Conservation (phyloP, 2,797 vertebrate species). For the Melanotaenia nigrans region DNA sequence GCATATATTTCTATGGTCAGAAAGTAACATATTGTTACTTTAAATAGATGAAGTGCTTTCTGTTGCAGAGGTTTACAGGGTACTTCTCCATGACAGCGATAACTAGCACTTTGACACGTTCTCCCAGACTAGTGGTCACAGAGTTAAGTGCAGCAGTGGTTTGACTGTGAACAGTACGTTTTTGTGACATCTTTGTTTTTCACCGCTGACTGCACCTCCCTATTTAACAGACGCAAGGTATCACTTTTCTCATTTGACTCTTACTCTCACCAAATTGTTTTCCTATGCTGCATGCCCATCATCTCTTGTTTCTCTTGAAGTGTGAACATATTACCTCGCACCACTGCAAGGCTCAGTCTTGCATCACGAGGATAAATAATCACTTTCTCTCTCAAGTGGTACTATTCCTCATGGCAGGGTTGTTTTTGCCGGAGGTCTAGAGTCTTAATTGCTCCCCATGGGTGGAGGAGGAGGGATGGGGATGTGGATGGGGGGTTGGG, state of each 20-base stretch:
- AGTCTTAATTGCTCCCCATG: conserved; percentile 68
- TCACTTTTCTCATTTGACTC: background rate
- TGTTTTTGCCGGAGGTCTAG: conserved; percentile 63
- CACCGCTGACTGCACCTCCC: background rate
- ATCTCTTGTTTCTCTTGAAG: background rate
- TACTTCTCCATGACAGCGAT: too few relatives aligned
- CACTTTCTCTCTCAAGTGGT: conserved; percentile 53
- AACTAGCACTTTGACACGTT: background rate
- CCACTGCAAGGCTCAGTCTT: conserved; percentile 27
- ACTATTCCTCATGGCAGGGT: conserved; percentile 45
- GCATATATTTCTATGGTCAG: too few relatives aligned
- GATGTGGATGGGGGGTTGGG: too few relatives aligned
- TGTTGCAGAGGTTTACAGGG: too few relatives aligned
- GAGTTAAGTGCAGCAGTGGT: background rate
- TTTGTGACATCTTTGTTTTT: background rate
- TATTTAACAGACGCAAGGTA: background rate
- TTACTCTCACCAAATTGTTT: background rate
- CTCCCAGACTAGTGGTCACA: background rate
- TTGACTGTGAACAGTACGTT: background rate
- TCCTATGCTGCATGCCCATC: background rate
- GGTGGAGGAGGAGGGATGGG: conserved; percentile 25
- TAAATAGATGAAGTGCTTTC: too few relatives aligned
- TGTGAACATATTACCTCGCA: background rate
- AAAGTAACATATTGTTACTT: too few relatives aligned
- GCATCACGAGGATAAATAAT: conserved; percentile 55